phyloP scores from a whole-genome alignment of 2,888 invertebrate genomes.

The Parnassius glacialis region DNA sequence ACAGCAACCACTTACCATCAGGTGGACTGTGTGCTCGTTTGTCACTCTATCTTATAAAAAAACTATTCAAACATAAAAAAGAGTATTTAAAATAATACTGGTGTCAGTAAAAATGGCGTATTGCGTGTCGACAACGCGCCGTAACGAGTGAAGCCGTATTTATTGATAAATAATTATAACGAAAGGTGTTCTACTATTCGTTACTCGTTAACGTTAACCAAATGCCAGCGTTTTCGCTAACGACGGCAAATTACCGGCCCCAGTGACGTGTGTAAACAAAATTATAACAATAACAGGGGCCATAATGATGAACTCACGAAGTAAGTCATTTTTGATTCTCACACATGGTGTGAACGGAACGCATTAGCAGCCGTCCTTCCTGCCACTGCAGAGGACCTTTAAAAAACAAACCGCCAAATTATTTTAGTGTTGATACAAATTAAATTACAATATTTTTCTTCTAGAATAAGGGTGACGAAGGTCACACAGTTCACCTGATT shows the following conservation, averaged over 20 bases:
- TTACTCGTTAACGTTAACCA: slow-evolving; percentile 49
- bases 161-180: slow-evolving; percentile 52
- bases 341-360: slow-evolving; percentile 66
- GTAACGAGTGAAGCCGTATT: slow-evolving; percentile 12
- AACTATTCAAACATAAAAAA: no score
- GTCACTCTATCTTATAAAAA: no score
- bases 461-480: no score
- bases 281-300: slow-evolving; percentile 56
- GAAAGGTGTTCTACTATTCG: slow-evolving; percentile 46
- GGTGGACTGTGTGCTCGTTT: no score
- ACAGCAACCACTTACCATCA: no score
- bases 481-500: no score
- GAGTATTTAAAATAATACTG: no score
- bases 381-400: slow-evolving; percentile 42
- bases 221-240: slow-evolving; percentile 56
- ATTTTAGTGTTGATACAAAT: background rate
- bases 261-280: slow-evolving; percentile 55
- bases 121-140: slow-evolving; percentile 11
- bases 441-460: no score
- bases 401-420: slow-evolving; percentile 29
- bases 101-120: slow-evolving; percentile 8
- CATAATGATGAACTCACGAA: slow-evolving; percentile 44
- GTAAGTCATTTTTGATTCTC: slow-evolving; percentile 56
- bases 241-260: slow-evolving; percentile 53
- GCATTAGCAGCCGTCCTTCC: slow-evolving; percentile 60